phyloP scores from a whole-genome alignment of 2,888 invertebrate species.

The Synanthedon tipuliformis region DNA sequence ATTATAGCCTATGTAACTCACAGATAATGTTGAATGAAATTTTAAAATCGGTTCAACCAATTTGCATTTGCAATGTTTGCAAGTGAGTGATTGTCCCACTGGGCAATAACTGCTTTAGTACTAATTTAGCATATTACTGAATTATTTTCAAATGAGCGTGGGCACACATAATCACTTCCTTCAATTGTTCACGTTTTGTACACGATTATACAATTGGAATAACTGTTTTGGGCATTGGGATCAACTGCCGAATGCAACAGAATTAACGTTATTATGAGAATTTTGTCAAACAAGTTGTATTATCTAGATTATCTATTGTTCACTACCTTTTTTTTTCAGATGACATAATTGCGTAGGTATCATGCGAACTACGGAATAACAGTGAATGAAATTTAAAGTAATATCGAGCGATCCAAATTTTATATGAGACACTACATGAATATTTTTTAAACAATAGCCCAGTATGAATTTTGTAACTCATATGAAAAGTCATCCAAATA shows the following conservation, averaged over 20 bases:
- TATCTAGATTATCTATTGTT: background rate
- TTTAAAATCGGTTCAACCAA: too few species aligned
- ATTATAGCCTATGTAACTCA: too few species aligned
- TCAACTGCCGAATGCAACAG: conserved; percentile 9
- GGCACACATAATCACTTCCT: conserved; percentile 16
- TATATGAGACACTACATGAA: too few species aligned
- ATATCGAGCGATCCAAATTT: too few species aligned
- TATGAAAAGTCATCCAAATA: too few species aligned
- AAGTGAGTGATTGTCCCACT: too few species aligned
- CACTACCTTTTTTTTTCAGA: background rate
- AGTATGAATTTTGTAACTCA: too few species aligned
- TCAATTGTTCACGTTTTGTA: conserved; percentile 24
- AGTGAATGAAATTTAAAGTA: background rate
- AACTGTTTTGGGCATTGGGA: conserved; percentile 31
- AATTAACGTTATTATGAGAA: conserved; percentile 39
- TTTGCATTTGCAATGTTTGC: too few species aligned
- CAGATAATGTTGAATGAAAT: too few species aligned
- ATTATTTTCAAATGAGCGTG: background rate
- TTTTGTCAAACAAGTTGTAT: conserved; percentile 19
- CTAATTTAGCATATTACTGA: background rate
- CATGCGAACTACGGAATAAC: background rate
- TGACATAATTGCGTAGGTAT: background rate
- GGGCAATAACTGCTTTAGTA: too few species aligned
- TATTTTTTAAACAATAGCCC: too few species aligned
- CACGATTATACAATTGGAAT: conserved; percentile 18